Conservation (phyloP, 2,113 vertebrate species). For the Caracal caracal region DNA sequence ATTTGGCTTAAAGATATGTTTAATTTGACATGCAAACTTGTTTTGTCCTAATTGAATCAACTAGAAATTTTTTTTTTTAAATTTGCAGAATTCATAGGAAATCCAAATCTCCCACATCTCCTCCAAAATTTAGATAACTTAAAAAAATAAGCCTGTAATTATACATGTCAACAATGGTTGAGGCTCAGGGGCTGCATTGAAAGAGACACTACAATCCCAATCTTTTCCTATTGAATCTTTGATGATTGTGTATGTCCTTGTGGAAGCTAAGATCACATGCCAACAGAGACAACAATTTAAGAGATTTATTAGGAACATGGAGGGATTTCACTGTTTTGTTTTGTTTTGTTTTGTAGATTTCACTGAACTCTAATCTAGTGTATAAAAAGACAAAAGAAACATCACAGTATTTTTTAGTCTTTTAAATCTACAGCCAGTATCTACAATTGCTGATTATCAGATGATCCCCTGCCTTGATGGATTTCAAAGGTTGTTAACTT, state of each 20-base stretch:
- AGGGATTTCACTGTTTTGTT: neutral
- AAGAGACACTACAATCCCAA: neutral
- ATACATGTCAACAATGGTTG: accelerated
- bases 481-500: neutral
- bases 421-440: neutral
- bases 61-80: neutral
- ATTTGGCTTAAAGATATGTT: neutral
- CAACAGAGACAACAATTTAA: neutral
- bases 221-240: neutral
- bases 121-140: neutral
- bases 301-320: neutral
- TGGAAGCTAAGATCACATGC: neutral
- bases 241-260: neutral
- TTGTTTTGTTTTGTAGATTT: neutral
- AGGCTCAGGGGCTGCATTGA: neutral
- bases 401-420: neutral
- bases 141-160: neutral
- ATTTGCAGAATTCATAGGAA: neutral
- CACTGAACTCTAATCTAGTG: neutral
- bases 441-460: neutral
- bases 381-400: neutral
- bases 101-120: neutral
- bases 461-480: neutral
- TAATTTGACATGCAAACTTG: neutral
- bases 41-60: neutral